Base-by-base conservation (phyloP, 1,140 invertebrate species). In the Thaumetopoea pityocampa region DNA sequence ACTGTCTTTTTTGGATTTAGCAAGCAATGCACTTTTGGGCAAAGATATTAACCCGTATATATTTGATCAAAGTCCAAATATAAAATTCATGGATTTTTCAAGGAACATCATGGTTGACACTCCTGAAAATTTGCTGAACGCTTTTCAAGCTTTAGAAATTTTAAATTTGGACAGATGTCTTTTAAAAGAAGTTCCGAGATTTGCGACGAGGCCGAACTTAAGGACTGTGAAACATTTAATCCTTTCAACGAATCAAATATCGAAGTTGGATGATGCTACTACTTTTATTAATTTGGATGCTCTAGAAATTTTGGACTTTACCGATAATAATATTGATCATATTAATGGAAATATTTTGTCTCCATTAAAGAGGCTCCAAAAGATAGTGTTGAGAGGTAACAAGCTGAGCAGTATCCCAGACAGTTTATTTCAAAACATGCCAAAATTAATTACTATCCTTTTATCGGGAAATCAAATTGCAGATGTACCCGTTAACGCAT, bases 101-200 rank as follows among this genome's bases (percentile, higher is more conserved):
- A 51, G 56, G 51, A 79, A 73, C 37, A 55, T 78, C 12, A 76
- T 82, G 69, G 51, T 48, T n/a, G 55, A 52, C 6, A 32, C 69
- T 0, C 41, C 61, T 4, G 48, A 63, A 4, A 49, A 61, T 26
- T 37, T 82, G 11, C 36, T 79, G 6, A 40, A 65, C 0, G 43
- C 64, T 10, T 56, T 78, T 7, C 36, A 51, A 46, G 29, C 12
- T 3, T 27, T 82, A 12, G 51, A 68, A 18, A 51, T 50, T 6
- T 44, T 80, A 4, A 59, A 68, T 41, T 41, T 82, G 2, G 60
- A 73, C 30, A 48, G 57, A 40, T 77, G 71, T 48, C 55, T 52
- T 5, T 29, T 82, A 2, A 59, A 40, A 0, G 38, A 60, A 26
- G 41, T 82, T 1, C 77, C 77, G 0, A 12, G 7, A 1, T 82